Base-by-base conservation (phyloP, 1,140 invertebrate genomes). In the Drosophila jambulina region DNA sequence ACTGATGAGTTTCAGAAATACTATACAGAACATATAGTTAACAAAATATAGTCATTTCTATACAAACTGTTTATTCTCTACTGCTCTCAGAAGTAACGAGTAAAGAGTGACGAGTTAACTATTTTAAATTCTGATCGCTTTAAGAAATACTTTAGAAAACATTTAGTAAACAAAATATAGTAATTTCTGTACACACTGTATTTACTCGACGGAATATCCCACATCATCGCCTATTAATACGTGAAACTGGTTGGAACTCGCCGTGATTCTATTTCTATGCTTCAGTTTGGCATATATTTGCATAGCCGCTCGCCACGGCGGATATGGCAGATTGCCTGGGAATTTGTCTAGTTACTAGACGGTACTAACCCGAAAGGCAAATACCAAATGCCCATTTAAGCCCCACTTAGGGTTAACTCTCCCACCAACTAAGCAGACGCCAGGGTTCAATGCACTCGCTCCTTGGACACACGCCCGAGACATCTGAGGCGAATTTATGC, bases 141-240 rank as follows among this genome's bases (percentile, higher is more conserved):
- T 12, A 1, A 13, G 5, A 21, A 15, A 21, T 21, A 1, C 6
- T 4, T 42, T 10, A n/a, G 3, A n/a, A n/a, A n/a, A 42, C 3
- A 9, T 42, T 4, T n/a, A 10, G 19, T 45, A 13, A 5, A 43
- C 42, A 43, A 21, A 43, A 19, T 19, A 23, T 15, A 46, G 7
- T 15, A 0, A 25, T 17, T 48, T 10, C 45, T 3, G 9, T 46
- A 17, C 23, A 23, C 21, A 46, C 46, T 51, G 48, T 51, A 8
- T 54, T 21, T 42, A 17, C 25, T 48, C 19, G 12, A 12, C 5
- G 34, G 34, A 17, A 38, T 45, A 51, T 51, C 13, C 38, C 46
- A 65, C 75, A 85, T 86, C 78, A 85, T 78, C 74, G 56, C 57
- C 43, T 78, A 82, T 78, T 75, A 70, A 85, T 75, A 78, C 64